Base-by-base conservation (phyloP, 1,140 invertebrate species). In the Charaxes varanes region DNA sequence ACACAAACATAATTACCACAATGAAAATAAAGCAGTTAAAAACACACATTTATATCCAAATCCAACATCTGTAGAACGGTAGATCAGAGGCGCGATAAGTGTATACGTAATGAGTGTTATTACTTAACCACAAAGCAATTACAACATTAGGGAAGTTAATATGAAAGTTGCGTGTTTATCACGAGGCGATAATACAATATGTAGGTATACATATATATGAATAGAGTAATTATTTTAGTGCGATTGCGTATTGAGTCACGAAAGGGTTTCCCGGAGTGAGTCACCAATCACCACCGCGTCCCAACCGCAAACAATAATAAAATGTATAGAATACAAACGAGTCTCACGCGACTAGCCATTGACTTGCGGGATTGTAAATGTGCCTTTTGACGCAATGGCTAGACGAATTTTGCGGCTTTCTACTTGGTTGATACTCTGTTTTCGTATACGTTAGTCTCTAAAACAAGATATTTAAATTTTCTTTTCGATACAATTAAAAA, bases 261-360 rank as follows among this genome's bases (percentile, higher is more conserved):
- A 44, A 65, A 71, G 67, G 68, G 68, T 68, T 71, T 71, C 64
- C 68, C 64, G 67, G 37, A 43, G 48, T 70, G 62, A 68, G 37
- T 72, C 64, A 72, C n/a, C n/a, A n/a, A n/a, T n/a, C n/a, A n/a
- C n/a, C n/a, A n/a, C 41, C 35, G 36, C 45, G 32, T 27, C 8
- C 42, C 32, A 34, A 16, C 28, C 35, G 26, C 26, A 21, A 37
- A 46, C 44, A 47, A 47, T 53, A 43, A 58, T 47, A 45, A 52
- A 57, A 48, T 48, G 41, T 53, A 47, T 50, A 37, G 33, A 40
- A 37, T 17, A 54, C 37, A 23, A 40, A 40, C 30, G 28, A 41
- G 15, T 31, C 41, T 44, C 37, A 36, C 37, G 37, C 45, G 40
- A 48, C 35, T 41, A 18, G 23, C 13, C 36, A 18, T 43, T 19